Percentiles rank a stretch among this genome's conserved stretches.
These are phyloP conservation scores for Azemiops feae DNA, from an alignment of 2,113 vertebrate species.

Conservation along the genomic window DNA sequence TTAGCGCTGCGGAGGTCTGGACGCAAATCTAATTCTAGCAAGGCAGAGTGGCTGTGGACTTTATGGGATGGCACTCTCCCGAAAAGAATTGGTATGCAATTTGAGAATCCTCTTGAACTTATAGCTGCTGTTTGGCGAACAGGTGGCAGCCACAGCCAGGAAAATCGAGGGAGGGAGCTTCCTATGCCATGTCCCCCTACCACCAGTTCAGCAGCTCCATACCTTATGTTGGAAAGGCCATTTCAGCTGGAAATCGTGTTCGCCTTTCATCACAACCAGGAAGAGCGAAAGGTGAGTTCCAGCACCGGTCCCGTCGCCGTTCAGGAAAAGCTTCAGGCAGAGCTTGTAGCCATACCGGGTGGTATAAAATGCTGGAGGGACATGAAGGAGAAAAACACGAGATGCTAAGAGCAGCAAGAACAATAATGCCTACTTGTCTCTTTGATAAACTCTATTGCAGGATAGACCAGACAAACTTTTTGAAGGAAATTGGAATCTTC, in stretches of 20 bases:
- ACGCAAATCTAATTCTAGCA: neutral
- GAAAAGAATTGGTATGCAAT: neutral
- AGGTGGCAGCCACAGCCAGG: neutral
- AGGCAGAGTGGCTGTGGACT: neutral
- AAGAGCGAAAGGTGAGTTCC: conserved; percentile 79
- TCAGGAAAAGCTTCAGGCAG: conserved; percentile 74
- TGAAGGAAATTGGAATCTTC: neutral
- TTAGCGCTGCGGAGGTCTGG: neutral
- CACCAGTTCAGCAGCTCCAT: neutral
- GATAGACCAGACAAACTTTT: neutral
- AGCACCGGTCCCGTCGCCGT: conserved; percentile 72
- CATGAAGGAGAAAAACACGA: neutral
- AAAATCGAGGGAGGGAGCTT: neutral
- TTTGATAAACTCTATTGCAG: neutral
- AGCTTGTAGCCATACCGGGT: conserved; percentile 76
- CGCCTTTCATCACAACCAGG: conserved; percentile 78
- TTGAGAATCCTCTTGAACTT: neutral
- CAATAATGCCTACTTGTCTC: neutral
- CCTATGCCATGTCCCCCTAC: neutral
- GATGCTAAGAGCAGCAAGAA: neutral
- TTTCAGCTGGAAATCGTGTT: conserved; percentile 72
- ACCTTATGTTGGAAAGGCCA: conserved; percentile 84
- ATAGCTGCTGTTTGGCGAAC: neutral
- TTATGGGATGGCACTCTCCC: neutral
- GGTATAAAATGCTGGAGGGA: conserved; percentile 74